Base-by-base conservation (phyloP, 1,140 invertebrate genomes). In the Agraylea sexmaculata region DNA sequence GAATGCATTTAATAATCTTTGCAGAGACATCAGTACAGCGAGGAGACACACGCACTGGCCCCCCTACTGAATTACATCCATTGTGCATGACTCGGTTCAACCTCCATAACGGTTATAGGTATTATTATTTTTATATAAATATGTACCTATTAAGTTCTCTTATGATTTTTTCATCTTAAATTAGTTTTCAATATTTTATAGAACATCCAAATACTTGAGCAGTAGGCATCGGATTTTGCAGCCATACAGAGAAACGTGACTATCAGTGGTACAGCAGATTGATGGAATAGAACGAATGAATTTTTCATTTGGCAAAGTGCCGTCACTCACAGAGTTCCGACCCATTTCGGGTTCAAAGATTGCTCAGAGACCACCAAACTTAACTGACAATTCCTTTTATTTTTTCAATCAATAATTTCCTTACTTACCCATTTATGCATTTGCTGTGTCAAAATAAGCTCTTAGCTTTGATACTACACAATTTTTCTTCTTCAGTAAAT, bases 171-270 rank as follows among this genome's bases (percentile, higher is more conserved):
- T 31, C 30, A 31, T 31, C 5, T 31, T 15, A 6, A 31, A 8
- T 25, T 25, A 25, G 23, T n/a, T 25, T 25, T 25, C 7, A 7
- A 48, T 47, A 48, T 45, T 51, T 64, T 61, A 53, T 70, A 89
- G 86, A 82, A 85, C 80, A 78, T 85, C 84, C 80, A 87, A 87
- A 86, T 87, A 86, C 81, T 82, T 81, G 70, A 88, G 85, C 75
- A 89, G 87, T 77, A 86, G 85, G 73, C 87, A 90, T 77, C 82
- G 87, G 73, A 91, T 89, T 76, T 75, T 88, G 63, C 83, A 88
- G 71, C 84, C 86, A 61, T 85, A 89, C 73, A 85, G 85, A 77
- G 83, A 87, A 79, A 88, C 85, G 83, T 87, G 83, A 87, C 77
- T 80, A 74, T 71, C 40, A 37, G 43, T 43, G 40, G 47, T 43